Evolutionary conservation across 2,797 vertebrate genomes (phyloP).

Genomic region (Manis crassicaudata): DNA sequence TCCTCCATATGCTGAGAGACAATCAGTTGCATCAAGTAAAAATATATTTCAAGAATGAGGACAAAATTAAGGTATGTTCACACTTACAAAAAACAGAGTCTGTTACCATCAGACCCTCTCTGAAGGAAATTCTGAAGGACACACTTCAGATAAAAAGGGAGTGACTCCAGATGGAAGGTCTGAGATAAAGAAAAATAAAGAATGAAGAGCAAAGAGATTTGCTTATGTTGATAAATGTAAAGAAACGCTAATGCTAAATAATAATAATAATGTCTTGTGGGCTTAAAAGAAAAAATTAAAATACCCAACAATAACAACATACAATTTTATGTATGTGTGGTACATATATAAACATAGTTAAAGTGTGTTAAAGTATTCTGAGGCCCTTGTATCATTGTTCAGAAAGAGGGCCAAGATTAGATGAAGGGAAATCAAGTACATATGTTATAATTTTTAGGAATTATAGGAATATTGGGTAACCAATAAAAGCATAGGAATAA

Average conservation of each 20-base stretch:
- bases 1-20: background rate
- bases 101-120: background rate
- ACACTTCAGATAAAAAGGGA: background rate
- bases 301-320: background rate
- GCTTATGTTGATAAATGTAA: conserved; percentile 6
- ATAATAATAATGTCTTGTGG: background rate
- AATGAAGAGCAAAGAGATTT: background rate
- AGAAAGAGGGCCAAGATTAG: background rate
- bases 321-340: background rate
- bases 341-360: background rate
- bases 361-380: background rate
- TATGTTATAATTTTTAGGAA: background rate
- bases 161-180: background rate
- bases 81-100: background rate
- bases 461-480: background rate
- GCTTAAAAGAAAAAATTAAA: conserved; percentile 3
- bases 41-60: background rate
- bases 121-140: background rate
- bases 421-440: background rate
- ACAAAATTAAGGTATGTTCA: background rate
- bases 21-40: conserved; percentile 1
- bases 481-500: background rate
- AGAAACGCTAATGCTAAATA: background rate
- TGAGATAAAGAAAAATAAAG: background rate
- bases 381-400: background rate